These are phyloP conservation scores for Gibbula magus DNA, from an alignment of 2,888 invertebrate species.

Conservation along the genomic window DNA sequence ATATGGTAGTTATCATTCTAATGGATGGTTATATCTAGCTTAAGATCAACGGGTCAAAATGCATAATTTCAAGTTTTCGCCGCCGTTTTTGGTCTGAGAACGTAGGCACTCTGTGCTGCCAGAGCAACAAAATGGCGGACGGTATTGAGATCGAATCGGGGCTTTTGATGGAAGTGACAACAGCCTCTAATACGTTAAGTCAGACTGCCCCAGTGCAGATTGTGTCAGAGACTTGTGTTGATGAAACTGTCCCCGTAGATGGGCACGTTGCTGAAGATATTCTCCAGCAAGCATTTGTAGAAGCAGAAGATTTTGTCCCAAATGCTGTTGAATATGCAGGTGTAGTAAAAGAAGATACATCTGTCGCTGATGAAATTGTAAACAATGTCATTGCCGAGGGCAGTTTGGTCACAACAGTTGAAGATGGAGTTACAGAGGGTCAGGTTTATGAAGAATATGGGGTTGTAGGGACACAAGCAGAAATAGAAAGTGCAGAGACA, in stretches of 20 bases:
- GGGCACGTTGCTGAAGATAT: conserved; percentile 61
- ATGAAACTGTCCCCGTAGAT: conserved; percentile 31
- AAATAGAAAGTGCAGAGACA: conserved; percentile 29
- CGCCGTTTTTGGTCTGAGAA: not conserved
- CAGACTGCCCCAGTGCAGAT: conserved; percentile 39
- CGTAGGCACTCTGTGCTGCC: conserved; percentile 13
- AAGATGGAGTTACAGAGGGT: conserved; percentile 33
- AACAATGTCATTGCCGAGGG: conserved; percentile 34
- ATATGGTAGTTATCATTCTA: conserved; percentile 12
- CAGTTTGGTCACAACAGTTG: conserved; percentile 22
- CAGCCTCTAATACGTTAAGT: conserved; percentile 35
- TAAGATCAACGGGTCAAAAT: not conserved
- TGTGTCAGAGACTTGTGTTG: conserved; percentile 37
- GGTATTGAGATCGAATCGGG: conserved; percentile 49
- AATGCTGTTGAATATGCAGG: conserved; percentile 27
- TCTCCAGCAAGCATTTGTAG: conserved; percentile 67
- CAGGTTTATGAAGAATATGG: conserved; percentile 33
- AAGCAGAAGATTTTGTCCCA: conserved; percentile 54
- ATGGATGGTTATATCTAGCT: conserved; percentile 20
- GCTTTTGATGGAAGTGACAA: conserved; percentile 50
- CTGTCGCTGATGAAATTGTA: conserved; percentile 38
- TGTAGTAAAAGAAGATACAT: conserved; percentile 27
- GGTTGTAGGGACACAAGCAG: conserved; percentile 30
- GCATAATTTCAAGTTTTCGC: conserved; percentile 15
- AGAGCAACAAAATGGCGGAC: conserved; percentile 69